phyloP scores from a whole-genome alignment of 2,113 vertebrate genomes.

The Ammodytes dubius region DNA sequence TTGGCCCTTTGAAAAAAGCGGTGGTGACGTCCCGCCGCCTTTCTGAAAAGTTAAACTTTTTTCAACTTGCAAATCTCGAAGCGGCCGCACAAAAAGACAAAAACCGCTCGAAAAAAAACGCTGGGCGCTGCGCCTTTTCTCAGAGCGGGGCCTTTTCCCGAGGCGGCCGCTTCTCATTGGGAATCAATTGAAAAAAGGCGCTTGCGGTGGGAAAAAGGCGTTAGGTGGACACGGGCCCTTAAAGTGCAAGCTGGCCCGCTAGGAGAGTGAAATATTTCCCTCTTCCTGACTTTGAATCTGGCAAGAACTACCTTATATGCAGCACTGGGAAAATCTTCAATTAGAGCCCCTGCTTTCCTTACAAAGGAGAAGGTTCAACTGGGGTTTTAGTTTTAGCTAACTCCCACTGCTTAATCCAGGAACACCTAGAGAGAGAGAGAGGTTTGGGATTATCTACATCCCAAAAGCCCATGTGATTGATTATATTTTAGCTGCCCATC shows the following conservation, averaged over 20 bases:
- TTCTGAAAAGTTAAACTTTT: no score
- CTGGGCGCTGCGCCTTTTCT: no score
- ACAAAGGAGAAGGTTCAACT: not conserved
- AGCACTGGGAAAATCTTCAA: not conserved
- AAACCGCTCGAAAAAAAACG: no score
- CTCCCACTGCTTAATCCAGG: conserved; percentile 47
- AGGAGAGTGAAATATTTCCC: conserved; percentile 51
- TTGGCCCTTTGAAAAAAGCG: no score
- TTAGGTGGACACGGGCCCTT: no score
- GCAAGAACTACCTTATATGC: not conserved
- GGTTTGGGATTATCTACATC: conserved; percentile 48
- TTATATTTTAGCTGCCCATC: conserved; percentile 70
- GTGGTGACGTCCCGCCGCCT: no score
- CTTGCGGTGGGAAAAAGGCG: no score
- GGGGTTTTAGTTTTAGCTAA: conserved; percentile 21
- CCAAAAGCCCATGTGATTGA: conserved; percentile 53
- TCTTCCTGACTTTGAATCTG: conserved; percentile 47
- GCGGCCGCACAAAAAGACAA: no score
- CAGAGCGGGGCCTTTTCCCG: no score
- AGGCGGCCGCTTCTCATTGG: no score
- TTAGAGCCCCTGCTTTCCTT: not conserved
- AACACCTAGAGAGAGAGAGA: conserved; percentile 46
- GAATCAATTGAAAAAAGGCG: no score
- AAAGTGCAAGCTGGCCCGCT: conserved; percentile 6
- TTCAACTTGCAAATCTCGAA: no score